Percentiles rank a stretch among this genome's conserved stretches.
These are phyloP conservation scores for Drosophila diplacantha DNA, from an alignment of 2,888 invertebrate genomes.

Conservation along the genomic window DNA sequence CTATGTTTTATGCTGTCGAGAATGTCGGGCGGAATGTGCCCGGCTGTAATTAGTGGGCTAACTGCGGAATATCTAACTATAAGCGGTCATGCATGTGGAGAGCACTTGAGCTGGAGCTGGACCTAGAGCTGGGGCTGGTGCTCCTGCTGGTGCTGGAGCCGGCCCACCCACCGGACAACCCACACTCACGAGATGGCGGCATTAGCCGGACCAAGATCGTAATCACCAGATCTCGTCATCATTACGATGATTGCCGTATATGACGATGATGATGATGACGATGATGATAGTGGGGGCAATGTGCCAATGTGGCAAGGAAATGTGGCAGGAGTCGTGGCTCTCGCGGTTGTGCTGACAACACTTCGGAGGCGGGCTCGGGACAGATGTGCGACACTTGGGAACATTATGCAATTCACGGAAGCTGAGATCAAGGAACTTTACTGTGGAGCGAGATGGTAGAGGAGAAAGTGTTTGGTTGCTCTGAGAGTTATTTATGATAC, in stretches of 20 bases:
- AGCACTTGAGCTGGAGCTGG: slow-evolving; percentile 2
- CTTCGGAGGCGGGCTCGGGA: slow-evolving; percentile 11
- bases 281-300: slow-evolving; percentile 12
- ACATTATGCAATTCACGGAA: slow-evolving; percentile 12
- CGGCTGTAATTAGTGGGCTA: slow-evolving; percentile 60
- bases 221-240: slow-evolving; percentile 33
- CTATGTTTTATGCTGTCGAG: slow-evolving; percentile 33
- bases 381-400: slow-evolving; percentile 23
- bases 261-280: slow-evolving; percentile 1
- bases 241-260: slow-evolving; percentile 13
- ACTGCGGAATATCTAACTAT: slow-evolving; percentile 38
- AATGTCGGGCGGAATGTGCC: slow-evolving; percentile 51
- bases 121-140: slow-evolving; percentile 5
- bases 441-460: background rate
- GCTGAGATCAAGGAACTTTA: background rate
- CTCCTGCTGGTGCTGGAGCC: slow-evolving; percentile 11
- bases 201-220: slow-evolving; percentile 27
- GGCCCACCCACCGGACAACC: slow-evolving; percentile 34
- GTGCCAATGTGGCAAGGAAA: slow-evolving; percentile 18
- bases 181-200: slow-evolving; percentile 39
- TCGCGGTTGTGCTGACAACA: slow-evolving; percentile 20
- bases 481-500: background rate
- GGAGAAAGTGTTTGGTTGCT: background rate
- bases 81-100: slow-evolving; percentile 43
- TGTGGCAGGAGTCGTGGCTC: slow-evolving; percentile 11